These are phyloP conservation scores for Eupeodes corollae DNA, from an alignment of 1,140 invertebrate genomes.

Conservation along the genomic window DNA sequence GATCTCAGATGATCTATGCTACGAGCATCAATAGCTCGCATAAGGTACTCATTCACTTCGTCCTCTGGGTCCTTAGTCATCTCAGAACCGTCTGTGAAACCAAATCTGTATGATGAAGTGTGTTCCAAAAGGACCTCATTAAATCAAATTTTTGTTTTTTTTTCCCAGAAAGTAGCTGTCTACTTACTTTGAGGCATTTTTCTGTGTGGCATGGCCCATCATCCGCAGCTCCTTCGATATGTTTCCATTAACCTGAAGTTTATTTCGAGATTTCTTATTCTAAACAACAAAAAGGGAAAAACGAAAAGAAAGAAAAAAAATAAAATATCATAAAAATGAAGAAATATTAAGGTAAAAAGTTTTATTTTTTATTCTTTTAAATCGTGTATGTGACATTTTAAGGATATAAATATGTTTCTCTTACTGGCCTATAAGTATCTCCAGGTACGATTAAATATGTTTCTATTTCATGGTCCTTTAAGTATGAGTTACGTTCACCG, in stretches of 20 bases:
- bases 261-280: conserved; percentile 44
- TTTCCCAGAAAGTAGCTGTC: background rate
- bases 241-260: conserved; percentile 57
- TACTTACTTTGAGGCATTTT: conserved; percentile 56
- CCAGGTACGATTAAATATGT: conserved; percentile 80
- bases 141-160: background rate
- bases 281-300: too few species aligned
- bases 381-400: background rate
- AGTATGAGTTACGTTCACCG: conserved; percentile 69
- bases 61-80: conserved; percentile 69
- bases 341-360: too few species aligned
- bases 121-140: background rate
- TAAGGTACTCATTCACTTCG: conserved; percentile 89
- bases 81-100: conserved; percentile 47
- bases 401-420: conserved; percentile 14
- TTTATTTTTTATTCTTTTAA: background rate
- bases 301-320: background rate
- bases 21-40: conserved; percentile 86
- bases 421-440: conserved; percentile 55
- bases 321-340: background rate
- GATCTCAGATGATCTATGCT: conserved; percentile 77
- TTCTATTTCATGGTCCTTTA: conserved; percentile 85
- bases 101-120: conserved; percentile 42
- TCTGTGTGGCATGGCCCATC: conserved; percentile 70
- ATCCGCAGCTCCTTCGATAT: conserved; percentile 77